phyloP scores from a whole-genome alignment of 2,113 vertebrate species.

The Dinomys branickii region DNA sequence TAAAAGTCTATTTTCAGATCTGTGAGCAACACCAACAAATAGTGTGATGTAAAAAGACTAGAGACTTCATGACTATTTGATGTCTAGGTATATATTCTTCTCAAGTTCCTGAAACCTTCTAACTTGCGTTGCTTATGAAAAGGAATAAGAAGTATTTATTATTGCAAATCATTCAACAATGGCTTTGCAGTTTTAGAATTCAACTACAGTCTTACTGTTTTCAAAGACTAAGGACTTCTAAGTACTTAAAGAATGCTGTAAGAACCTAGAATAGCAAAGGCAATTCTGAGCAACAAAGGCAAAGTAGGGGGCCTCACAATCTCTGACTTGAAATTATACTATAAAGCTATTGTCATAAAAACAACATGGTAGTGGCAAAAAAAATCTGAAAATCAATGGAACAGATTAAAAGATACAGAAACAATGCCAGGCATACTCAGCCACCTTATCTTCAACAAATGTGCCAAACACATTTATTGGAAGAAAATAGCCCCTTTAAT shows the following conservation, averaged over 20 bases:
- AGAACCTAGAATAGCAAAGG: background rate
- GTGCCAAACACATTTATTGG: too few species aligned
- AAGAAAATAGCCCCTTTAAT: too few species aligned
- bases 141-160: conserved; percentile 44
- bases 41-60: background rate
- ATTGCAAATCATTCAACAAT: background rate
- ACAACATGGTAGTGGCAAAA: too few species aligned
- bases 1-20: conserved; percentile 53
- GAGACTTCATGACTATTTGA: conserved; percentile 54
- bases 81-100: conserved; percentile 48
- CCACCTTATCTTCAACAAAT: too few species aligned
- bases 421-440: too few species aligned
- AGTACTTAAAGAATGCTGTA: conserved; percentile 28
- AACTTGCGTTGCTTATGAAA: conserved; percentile 50
- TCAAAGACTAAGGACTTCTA: background rate
- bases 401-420: too few species aligned
- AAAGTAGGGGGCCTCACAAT: too few species aligned
- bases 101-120: conserved; percentile 53
- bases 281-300: too few species aligned
- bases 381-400: too few species aligned
- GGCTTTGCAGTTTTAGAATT: conserved; percentile 31
- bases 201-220: conserved; percentile 17
- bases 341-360: too few species aligned
- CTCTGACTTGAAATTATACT: too few species aligned
- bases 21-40: conserved; percentile 62